These are phyloP conservation scores for Buathra laborator DNA, from an alignment of 2,888 invertebrate species.

Conservation along the genomic window DNA sequence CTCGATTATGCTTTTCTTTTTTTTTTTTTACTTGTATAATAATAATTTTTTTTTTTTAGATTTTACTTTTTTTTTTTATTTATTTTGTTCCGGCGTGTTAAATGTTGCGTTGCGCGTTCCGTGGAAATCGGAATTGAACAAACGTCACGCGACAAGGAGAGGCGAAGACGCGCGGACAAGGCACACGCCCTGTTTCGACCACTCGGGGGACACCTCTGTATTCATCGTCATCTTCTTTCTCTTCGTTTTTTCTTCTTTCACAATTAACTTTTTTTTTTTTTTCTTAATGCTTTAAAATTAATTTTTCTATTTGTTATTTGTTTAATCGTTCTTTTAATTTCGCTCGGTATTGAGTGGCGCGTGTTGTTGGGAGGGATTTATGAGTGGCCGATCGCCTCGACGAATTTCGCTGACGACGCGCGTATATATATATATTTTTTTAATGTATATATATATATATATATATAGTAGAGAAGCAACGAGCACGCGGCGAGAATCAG, in stretches of 20 bases:
- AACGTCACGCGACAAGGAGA: conserved; percentile 45
- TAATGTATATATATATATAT: too few relatives aligned
- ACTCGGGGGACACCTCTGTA: conserved; percentile 31
- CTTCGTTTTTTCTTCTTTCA: conserved; percentile 3
- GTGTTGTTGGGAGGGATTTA: conserved; percentile 4
- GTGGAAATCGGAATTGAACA: conserved; percentile 39
- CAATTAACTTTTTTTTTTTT: conserved; percentile 49
- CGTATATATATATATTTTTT: background rate
- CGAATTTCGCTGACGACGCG: conserved; percentile 31
- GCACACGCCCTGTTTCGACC: conserved; percentile 59
- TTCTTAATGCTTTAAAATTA: conserved; percentile 56
- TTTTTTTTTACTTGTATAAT: conserved; percentile 49
- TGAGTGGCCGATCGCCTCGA: conserved; percentile 26
- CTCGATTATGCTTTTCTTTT: background rate
- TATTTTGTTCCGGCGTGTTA: conserved; percentile 20
- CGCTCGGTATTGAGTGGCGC: conserved; percentile 3
- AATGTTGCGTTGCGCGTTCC: background rate
- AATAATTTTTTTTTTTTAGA: conserved; percentile 8
- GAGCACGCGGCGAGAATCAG: conserved; percentile 11
- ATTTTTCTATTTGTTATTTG: conserved; percentile 44
- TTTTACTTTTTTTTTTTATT: conserved; percentile 9
- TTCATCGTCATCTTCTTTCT: conserved; percentile 17
- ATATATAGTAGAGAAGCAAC: conserved; percentile 23
- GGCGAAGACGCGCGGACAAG: conserved; percentile 49
- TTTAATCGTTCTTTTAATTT: conserved; percentile 63